Percentiles rank a stretch among this genome's conserved stretches.
These are phyloP conservation scores for Sula dactylatra DNA, from an alignment of 2,113 vertebrate genomes.

Conservation along the genomic window DNA sequence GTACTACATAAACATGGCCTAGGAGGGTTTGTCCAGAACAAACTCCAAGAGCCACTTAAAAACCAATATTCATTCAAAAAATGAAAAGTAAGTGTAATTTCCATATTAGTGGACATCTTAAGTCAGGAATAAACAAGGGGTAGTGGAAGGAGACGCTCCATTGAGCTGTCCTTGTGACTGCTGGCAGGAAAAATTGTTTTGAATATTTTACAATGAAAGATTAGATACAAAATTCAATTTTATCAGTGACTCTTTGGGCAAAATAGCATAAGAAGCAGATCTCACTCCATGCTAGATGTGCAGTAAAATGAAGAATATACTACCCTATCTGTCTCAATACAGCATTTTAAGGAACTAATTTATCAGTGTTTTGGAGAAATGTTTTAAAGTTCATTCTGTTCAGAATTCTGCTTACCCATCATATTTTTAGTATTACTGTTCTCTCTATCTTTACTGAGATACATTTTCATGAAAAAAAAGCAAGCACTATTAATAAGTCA, in stretches of 20 bases:
- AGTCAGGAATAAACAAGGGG: neutral
- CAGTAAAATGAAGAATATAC: neutral
- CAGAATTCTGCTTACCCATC: neutral
- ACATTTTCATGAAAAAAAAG: neutral
- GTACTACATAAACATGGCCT: neutral
- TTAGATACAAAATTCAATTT: neutral
- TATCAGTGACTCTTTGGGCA: neutral
- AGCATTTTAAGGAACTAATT: neutral
- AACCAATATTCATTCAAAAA: neutral
- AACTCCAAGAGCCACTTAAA: neutral
- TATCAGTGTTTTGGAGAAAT: neutral
- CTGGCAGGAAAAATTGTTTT: neutral
- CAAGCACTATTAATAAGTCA: neutral
- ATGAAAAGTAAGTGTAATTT: neutral
- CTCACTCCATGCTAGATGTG: neutral
- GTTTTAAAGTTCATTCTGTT: neutral
- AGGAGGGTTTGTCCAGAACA: neutral
- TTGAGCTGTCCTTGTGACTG: neutral
- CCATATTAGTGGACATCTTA: neutral
- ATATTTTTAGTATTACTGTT: neutral
- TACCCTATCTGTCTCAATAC: neutral
- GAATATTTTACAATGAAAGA: neutral
- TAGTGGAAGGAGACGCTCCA: neutral
- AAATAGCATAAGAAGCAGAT: neutral
- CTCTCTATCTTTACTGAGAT: neutral